Evolutionary conservation across 2,797 vertebrate species (phyloP).

Genomic region (Poecile montanus): DNA sequence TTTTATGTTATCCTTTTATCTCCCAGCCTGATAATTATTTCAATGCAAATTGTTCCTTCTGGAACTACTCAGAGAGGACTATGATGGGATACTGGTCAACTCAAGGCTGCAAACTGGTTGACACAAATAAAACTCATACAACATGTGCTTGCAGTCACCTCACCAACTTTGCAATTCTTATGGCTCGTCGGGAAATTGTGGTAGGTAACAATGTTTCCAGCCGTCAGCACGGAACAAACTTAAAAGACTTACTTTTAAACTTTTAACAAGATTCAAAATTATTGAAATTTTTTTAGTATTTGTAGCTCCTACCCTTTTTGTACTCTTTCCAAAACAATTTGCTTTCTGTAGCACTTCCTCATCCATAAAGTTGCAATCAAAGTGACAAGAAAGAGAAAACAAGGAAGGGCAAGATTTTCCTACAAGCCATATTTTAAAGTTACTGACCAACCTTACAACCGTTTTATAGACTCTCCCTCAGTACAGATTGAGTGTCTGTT

Average conservation of each 20-base stretch:
- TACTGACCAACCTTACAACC: background rate
- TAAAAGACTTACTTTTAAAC: conserved; percentile 11
- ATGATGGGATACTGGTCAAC: conserved; percentile 99
- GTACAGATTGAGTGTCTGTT: background rate
- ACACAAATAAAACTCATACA: conserved; percentile 96
- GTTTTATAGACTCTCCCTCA: background rate
- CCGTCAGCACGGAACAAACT: background rate
- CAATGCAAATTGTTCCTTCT: conserved; percentile 99
- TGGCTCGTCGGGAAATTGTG: conserved; percentile 92
- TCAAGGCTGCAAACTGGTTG: conserved; percentile 96
- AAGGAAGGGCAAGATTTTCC: background rate
- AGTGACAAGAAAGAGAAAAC: background rate
- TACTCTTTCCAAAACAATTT: background rate
- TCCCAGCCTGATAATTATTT: conserved; percentile 96
- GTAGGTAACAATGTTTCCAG: conserved; percentile 80
- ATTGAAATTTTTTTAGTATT: background rate
- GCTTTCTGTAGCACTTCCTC: background rate
- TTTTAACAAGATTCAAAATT: background rate
- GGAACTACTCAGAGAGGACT: conserved; percentile 99
- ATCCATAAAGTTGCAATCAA: background rate
- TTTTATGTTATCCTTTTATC: conserved; percentile 73
- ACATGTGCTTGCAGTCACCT: conserved; percentile 97
- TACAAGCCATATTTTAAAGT: background rate
- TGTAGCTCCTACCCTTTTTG: background rate
- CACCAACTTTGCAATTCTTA: conserved; percentile 98